These are phyloP conservation scores for Eulacestoma nigropectus DNA, from an alignment of 2,113 vertebrate genomes.

Conservation along the genomic window DNA sequence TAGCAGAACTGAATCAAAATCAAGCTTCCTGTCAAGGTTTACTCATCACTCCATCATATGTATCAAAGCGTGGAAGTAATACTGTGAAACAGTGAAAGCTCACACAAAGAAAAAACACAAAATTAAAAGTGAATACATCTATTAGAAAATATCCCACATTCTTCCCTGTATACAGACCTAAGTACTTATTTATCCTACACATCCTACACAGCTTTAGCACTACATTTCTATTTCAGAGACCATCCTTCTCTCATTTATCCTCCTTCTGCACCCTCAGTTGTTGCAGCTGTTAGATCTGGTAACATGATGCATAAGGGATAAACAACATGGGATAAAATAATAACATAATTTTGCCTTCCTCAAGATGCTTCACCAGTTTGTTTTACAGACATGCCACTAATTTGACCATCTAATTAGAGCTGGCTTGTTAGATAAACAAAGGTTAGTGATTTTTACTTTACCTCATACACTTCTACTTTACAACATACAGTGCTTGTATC, in stretches of 20 bases:
- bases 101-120: neutral
- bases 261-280: neutral
- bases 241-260: neutral
- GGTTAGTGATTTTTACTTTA: neutral
- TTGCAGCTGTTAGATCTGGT: neutral
- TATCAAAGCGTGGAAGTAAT: neutral
- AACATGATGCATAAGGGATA: neutral
- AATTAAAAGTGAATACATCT: neutral
- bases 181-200: neutral
- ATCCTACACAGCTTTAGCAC: neutral
- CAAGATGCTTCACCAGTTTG: neutral
- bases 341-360: neutral
- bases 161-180: neutral
- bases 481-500: neutral
- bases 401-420: neutral
- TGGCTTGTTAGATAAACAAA: neutral
- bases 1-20: neutral
- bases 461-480: neutral
- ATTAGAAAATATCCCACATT: neutral
- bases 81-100: neutral
- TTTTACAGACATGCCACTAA: neutral
- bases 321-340: neutral
- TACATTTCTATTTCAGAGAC: neutral
- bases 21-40: neutral
- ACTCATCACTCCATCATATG: neutral